These are phyloP conservation scores for Calameuta idolon DNA, from an alignment of 2,888 invertebrate genomes.

Conservation along the genomic window DNA sequence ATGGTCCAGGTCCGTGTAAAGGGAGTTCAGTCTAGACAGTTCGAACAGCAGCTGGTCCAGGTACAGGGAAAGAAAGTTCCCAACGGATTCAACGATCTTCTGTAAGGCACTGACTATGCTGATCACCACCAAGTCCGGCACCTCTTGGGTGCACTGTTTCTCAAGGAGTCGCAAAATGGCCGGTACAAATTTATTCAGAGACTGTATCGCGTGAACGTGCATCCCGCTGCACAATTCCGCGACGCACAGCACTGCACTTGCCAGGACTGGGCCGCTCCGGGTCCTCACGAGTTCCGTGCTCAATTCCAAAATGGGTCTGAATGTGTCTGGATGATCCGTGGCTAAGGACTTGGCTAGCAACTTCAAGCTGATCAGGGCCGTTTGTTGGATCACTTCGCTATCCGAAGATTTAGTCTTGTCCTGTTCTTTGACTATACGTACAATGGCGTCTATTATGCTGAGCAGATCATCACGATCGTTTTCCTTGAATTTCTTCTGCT, in stretches of 20 bases:
- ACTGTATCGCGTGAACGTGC: conserved; percentile 79
- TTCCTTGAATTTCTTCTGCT: conserved; percentile 74
- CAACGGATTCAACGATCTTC: conserved; percentile 84
- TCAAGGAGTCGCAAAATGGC: conserved; percentile 76
- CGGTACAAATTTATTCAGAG: conserved; percentile 85
- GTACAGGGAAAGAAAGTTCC: conserved; percentile 88
- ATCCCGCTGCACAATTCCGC: conserved; percentile 83
- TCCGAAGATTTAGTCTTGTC: conserved; percentile 70
- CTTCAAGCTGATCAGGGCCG: conserved; percentile 85
- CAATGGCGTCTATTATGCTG: conserved; percentile 73
- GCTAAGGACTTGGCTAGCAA: conserved; percentile 82
- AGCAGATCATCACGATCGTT: conserved; percentile 69
- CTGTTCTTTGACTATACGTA: conserved; percentile 72
- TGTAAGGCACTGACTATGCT: conserved; percentile 84
- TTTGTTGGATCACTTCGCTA: conserved; percentile 81
- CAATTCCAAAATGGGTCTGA: conserved; percentile 77
- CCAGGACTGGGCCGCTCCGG: conserved; percentile 74
- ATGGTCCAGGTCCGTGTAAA: conserved; percentile 56
- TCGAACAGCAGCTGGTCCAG: conserved; percentile 78
- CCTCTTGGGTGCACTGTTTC: conserved; percentile 72
- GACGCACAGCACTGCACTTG: conserved; percentile 81
- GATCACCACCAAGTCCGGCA: conserved; percentile 74
- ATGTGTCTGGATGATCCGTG: conserved; percentile 75
- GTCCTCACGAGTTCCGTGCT: conserved; percentile 75
- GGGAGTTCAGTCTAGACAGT: conserved; percentile 70